Base-by-base conservation (phyloP, 2,113 vertebrate genomes). In the Pycnonotus jocosus region DNA sequence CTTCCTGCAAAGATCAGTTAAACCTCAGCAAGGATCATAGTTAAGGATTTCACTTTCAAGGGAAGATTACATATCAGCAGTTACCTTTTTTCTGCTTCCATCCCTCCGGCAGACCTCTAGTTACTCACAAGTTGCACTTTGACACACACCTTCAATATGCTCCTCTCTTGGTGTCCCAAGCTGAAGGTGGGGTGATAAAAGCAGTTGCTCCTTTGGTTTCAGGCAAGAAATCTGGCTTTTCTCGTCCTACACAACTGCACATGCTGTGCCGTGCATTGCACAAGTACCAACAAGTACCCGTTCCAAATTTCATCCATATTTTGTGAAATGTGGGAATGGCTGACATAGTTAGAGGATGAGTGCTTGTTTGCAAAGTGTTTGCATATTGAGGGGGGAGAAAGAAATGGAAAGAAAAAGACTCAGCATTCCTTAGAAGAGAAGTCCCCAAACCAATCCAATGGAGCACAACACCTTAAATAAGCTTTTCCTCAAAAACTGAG, bases 1-100 rank as follows among this genome's bases (percentile, higher is more conserved):
- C 48, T 72, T 84, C 61, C 61, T 35, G 60, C 50, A 37, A 66
- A 51, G 61, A 80, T 21, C 51, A n/a, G 27, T 51, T 37, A 45
- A 33, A 35, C 40, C 47, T 64, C 79, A 65, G 53, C 15, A 25
- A 54, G 31, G 25, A 72, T 58, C 31, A 31, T 65, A 92, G 38
- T 28, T 42, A 58, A 66, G n/a, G 37, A 30, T 38, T 74, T 50
- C 25, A 14, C 88, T 93, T 95, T 37, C 31, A 80, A 79, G 11
- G 19, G 24, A 51, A 89, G 65, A 68, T 61, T 25, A 57, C 23
- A 1, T 13, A 40, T 22, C 62, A 68, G 25, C 44, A 61, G 60
- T 58, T 92, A 37, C 61, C 61, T 90, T 94, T 77, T 72, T 70
- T 53, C 89, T 47, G 40, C 37, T 88, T 82, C 76, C 77, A 86